Percentiles rank a stretch among this genome's conserved stretches.
These are phyloP conservation scores for Aquatica leii DNA, from an alignment of 2,888 invertebrate genomes.

Conservation along the genomic window DNA sequence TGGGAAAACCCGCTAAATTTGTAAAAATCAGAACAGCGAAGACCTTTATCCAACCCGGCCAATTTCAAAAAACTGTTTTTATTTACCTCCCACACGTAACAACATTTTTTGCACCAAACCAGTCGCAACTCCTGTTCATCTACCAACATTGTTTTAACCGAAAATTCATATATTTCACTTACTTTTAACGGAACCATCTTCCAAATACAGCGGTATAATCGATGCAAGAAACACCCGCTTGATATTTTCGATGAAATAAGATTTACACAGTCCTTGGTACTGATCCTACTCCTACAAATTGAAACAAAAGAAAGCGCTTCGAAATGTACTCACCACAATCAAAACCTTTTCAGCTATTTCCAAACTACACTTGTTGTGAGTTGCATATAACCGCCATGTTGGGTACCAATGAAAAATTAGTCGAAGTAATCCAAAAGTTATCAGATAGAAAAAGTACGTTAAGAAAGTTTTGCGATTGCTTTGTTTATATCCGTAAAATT, in stretches of 20 bases:
- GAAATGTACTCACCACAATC: conserved; percentile 31
- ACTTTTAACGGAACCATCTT: neutral
- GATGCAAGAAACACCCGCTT: conserved; percentile 53
- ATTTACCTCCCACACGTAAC: conserved; percentile 82
- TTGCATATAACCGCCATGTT: conserved; percentile 76
- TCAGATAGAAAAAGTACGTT: conserved; percentile 69
- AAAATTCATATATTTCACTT: neutral
- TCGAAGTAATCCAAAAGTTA: conserved; percentile 79
- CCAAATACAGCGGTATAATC: neutral
- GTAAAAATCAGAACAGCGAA: conserved; percentile 71
- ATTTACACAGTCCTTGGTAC: conserved; percentile 77
- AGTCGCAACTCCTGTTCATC: conserved; percentile 61
- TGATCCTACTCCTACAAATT: conserved; percentile 66
- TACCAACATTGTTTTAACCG: conserved; percentile 45
- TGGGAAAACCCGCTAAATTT: conserved; percentile 67
- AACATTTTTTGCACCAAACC: conserved; percentile 83
- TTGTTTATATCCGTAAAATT: conserved; percentile 72
- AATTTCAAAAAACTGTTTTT: conserved; percentile 73
- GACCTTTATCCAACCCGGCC: conserved; percentile 76
- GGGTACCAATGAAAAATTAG: conserved; percentile 91
- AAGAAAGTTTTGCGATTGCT: conserved; percentile 65
- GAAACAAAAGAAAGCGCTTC: neutral
- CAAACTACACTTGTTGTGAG: conserved; percentile 74
- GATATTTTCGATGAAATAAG: conserved; percentile 71
- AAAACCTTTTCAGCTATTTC: conserved; percentile 70